Percentiles rank a stretch among this genome's conserved stretches.
These are phyloP conservation scores for Tanytarsus gracilentus DNA, from an alignment of 2,888 invertebrate genomes.

Conservation along the genomic window DNA sequence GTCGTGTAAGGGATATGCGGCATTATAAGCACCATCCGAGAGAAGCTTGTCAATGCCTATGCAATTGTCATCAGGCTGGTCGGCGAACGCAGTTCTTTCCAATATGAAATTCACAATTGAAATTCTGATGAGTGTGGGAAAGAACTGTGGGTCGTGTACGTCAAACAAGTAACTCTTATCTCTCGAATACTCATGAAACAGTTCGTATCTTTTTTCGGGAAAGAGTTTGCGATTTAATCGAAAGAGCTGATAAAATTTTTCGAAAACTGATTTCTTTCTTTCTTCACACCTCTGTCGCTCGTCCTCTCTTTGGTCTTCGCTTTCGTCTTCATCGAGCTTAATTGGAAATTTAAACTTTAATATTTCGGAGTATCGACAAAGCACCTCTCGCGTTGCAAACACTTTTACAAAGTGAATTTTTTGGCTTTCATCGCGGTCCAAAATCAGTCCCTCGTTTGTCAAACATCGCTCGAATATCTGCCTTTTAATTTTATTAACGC, in stretches of 20 bases:
- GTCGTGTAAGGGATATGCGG: slow-evolving; percentile 69
- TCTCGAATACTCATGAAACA: slow-evolving; percentile 59
- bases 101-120: slow-evolving; percentile 67
- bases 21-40: slow-evolving; percentile 54
- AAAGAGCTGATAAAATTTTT: slow-evolving; percentile 47
- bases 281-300: background rate
- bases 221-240: slow-evolving; percentile 52
- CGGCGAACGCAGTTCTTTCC: slow-evolving; percentile 56
- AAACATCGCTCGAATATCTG: slow-evolving; percentile 54
- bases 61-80: slow-evolving; percentile 46
- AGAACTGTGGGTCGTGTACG: slow-evolving; percentile 55
- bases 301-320: background rate
- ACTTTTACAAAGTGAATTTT: slow-evolving; percentile 62
- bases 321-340: slow-evolving; percentile 48
- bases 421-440: slow-evolving; percentile 54
- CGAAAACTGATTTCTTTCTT: slow-evolving; percentile 44
- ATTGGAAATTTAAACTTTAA: slow-evolving; percentile 69
- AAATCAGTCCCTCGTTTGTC: slow-evolving; percentile 50
- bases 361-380: slow-evolving; percentile 64
- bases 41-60: slow-evolving; percentile 61
- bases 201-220: slow-evolving; percentile 52
- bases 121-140: slow-evolving; percentile 55
- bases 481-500: slow-evolving; percentile 42
- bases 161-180: slow-evolving; percentile 68
- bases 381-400: slow-evolving; percentile 60